phyloP scores from a whole-genome alignment of 2,113 vertebrate species.

The Brienomyrus brachyistius region DNA sequence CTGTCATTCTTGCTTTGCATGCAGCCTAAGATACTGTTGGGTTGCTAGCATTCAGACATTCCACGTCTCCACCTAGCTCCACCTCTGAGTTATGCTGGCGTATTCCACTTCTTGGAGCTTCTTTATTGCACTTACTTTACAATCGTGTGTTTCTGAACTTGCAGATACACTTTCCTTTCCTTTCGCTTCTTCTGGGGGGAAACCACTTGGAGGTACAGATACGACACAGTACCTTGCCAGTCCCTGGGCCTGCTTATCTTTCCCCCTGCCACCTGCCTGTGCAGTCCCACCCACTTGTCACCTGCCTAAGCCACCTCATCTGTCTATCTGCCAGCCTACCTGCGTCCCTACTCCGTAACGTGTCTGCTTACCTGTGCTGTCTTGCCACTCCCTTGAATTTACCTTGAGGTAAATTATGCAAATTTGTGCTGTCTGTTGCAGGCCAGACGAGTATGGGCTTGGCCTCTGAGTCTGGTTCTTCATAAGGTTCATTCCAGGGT shows the following conservation, averaged over 20 bases:
- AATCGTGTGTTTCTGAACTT: no score
- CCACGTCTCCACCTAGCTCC: no score
- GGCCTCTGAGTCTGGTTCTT: background rate
- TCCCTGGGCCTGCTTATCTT: background rate
- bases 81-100: no score
- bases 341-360: background rate
- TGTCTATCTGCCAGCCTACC: background rate
- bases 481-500: background rate
- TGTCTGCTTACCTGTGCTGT: background rate
- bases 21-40: no score
- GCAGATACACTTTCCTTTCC: no score
- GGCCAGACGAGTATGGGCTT: background rate
- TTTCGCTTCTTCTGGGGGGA: no score
- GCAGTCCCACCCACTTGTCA: background rate
- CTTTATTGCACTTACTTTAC: no score
- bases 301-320: background rate
- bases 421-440: background rate
- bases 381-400: background rate
- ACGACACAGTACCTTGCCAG: background rate
- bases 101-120: no score
- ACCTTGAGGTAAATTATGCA: background rate
- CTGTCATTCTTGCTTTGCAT: no score
- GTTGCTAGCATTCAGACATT: no score
- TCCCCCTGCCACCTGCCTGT: background rate
- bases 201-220: no score